Percentiles rank a stretch among this genome's conserved stretches.
These are phyloP conservation scores for Fregata magnificens DNA, from an alignment of 2,113 vertebrate species.

Conservation along the genomic window DNA sequence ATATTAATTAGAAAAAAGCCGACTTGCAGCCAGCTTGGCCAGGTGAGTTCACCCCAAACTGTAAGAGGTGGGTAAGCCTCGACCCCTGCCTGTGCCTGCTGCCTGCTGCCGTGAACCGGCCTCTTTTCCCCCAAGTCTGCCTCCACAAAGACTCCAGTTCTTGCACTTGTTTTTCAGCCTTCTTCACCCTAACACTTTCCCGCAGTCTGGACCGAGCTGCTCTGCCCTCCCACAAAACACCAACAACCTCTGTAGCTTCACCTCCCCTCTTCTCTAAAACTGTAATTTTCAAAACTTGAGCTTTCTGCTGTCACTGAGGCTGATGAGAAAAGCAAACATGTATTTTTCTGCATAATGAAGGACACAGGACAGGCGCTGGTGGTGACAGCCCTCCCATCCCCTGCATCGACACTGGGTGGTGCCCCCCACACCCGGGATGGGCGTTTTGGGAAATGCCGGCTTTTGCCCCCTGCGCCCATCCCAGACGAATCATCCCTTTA, in stretches of 20 bases:
- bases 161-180: not conserved
- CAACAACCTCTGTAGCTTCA: no score
- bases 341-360: not conserved
- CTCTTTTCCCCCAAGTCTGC: no score
- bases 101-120: rapidly evolving
- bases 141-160: no score
- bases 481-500: rapidly evolving
- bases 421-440: rapidly evolving
- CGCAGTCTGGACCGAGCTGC: no score
- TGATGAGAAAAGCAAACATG: not conserved
- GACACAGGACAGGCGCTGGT: not conserved
- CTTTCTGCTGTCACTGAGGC: no score
- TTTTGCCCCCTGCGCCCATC: not conserved
- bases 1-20: not conserved
- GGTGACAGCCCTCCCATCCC: no score
- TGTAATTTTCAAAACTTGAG: not conserved
- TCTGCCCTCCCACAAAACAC: not conserved
- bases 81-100: not conserved
- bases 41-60: rapidly evolving
- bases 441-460: rapidly evolving
- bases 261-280: not conserved
- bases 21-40: no score
- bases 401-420: rapidly evolving
- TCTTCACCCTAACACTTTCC: not conserved
- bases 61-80: rapidly evolving